phyloP scores from a whole-genome alignment of 2,113 vertebrate species.

The Pongo abelii region DNA sequence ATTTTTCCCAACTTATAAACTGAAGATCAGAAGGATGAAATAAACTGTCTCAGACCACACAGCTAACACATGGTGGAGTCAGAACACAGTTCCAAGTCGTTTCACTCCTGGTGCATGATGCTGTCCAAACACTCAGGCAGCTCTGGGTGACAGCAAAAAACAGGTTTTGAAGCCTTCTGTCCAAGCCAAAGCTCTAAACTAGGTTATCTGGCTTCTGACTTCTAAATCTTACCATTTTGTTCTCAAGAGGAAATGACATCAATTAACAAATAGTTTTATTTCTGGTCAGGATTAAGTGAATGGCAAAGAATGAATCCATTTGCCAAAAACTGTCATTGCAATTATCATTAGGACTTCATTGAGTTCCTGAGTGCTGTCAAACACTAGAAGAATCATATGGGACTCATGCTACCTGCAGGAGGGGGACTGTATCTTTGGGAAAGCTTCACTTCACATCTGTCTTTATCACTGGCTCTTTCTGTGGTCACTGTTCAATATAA shows the following conservation, averaged over 20 bases:
- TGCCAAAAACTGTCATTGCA: not conserved
- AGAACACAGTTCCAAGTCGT: not conserved
- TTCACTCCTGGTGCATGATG: not conserved
- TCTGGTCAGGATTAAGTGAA: not conserved
- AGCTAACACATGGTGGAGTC: not conserved
- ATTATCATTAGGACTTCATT: not conserved
- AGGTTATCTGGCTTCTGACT: not conserved
- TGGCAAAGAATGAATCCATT: not conserved
- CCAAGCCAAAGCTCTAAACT: not conserved
- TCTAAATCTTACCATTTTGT: not conserved
- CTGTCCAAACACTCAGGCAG: not conserved
- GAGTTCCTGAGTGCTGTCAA: not conserved
- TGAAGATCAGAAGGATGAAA: not conserved
- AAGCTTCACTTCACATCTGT: not conserved
- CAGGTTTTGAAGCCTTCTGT: not conserved
- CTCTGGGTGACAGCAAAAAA: not conserved
- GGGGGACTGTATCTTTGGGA: not conserved
- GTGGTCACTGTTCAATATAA: not conserved
- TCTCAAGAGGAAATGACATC: not conserved
- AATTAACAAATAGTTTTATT: not conserved
- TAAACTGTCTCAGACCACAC: not conserved
- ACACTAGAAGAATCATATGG: fast-evolving
- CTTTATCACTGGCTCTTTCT: not conserved
- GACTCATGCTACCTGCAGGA: not conserved
- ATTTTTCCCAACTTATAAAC: not conserved